Evolutionary conservation across 2,113 vertebrate species (phyloP).

Genomic region (Alexandromys fortis): DNA sequence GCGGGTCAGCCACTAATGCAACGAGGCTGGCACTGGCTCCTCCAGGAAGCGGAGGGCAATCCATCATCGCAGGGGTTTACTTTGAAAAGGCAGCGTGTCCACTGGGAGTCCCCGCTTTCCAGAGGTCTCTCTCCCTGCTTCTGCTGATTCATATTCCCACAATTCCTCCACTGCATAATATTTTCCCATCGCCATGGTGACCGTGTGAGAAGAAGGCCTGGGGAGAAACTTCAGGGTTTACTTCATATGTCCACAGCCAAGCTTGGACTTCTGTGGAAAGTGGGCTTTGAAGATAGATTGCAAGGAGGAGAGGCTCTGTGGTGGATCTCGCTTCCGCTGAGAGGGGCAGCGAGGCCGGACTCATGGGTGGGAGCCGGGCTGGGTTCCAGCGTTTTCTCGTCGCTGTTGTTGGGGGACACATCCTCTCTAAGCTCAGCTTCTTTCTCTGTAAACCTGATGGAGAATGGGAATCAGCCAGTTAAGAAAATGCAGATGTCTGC

Average conservation of each 20-base stretch:
- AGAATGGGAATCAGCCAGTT: not conserved
- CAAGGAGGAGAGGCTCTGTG: not conserved
- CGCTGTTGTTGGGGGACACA: not conserved
- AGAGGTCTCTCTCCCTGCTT: constrained; percentile 74
- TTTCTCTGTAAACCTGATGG: not conserved
- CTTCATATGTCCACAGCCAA: constrained; percentile 58
- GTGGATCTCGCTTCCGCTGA: fast-evolving
- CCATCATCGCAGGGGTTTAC: constrained; percentile 52
- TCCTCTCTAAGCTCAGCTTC: not conserved
- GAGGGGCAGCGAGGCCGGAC: not conserved
- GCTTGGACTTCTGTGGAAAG: constrained; percentile 47
- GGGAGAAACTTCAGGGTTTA: constrained; percentile 70
- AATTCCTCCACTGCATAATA: constrained; percentile 87
- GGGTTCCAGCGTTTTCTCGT: not conserved
- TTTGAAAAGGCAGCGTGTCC: constrained; percentile 71
- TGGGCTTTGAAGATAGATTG: not conserved
- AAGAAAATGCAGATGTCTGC: not conserved
- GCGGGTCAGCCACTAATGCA: not conserved
- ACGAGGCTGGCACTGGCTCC: not conserved
- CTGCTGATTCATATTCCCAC: constrained; percentile 87
- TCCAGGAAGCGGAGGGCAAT: constrained; percentile 41
- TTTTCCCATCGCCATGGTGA: constrained; percentile 88
- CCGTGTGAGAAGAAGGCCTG: constrained; percentile 74
- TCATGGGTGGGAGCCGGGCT: not conserved
- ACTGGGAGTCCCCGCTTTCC: constrained; percentile 78